Evolutionary conservation across 2,113 vertebrate genomes (phyloP).

Genomic region (Zapus hudsonius): DNA sequence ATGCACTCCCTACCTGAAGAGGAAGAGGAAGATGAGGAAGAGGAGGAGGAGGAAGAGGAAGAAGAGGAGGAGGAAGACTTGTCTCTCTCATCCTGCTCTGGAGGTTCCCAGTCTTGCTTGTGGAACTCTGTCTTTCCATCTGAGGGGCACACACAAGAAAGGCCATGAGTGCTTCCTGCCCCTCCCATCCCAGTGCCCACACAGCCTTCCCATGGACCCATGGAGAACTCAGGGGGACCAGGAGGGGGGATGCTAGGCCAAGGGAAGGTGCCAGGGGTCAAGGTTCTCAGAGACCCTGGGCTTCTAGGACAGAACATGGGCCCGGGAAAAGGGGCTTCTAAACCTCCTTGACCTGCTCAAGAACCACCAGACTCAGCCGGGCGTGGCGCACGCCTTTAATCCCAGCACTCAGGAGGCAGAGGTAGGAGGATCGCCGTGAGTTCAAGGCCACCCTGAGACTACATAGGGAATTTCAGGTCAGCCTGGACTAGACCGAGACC

Average conservation of each 20-base stretch:
- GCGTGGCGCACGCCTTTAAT: too few species aligned
- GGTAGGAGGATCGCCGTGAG: too few species aligned
- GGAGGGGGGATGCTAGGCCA: not conserved
- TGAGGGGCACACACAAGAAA: conserved; percentile 42
- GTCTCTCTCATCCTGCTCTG: conserved; percentile 1
- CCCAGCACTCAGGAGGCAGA: too few species aligned
- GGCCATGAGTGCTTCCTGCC: not conserved
- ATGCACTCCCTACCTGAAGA: conserved; percentile 73
- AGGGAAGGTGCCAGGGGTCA: not conserved
- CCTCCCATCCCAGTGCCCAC: not conserved
- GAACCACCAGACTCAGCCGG: not conserved
- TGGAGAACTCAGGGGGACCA: not conserved
- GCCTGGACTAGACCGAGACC: too few species aligned
- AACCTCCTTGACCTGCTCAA: not conserved
- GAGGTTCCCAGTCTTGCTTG: conserved; percentile 14
- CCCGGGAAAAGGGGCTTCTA: not conserved
- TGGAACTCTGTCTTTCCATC: not conserved
- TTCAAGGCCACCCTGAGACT: too few species aligned
- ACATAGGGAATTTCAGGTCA: too few species aligned
- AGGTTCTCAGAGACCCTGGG: not conserved
- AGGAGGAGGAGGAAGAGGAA: not conserved
- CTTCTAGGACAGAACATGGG: not conserved
- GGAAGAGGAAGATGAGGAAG: conserved; percentile 41
- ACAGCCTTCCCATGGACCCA: not conserved
- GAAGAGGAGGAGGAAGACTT: conserved; percentile 56